phyloP scores from a whole-genome alignment of 2,113 vertebrate species.

The Ceratotherium simum region DNA sequence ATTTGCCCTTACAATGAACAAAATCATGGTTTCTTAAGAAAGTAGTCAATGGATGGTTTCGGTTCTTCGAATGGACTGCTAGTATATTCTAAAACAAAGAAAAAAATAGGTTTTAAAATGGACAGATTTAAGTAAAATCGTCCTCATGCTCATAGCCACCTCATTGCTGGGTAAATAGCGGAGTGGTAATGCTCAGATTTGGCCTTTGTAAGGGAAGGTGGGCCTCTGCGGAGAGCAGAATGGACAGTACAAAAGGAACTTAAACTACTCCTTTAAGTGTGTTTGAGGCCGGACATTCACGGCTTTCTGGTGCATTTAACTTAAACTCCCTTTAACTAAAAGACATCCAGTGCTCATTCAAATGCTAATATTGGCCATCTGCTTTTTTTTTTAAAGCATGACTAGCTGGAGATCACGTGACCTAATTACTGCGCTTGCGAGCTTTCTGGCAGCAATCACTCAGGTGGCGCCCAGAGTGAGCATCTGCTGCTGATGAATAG shows the following conservation, averaged over 20 bases:
- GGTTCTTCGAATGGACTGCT: background rate
- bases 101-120: background rate
- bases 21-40: background rate
- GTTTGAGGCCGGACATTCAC: background rate
- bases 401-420: constrained; percentile 69
- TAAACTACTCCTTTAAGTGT: constrained; percentile 40
- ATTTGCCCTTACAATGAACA: constrained; percentile 25
- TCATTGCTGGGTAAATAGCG: background rate
- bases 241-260: background rate
- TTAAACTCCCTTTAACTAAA: constrained; percentile 4
- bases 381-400: constrained; percentile 61
- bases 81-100: constrained; percentile 24
- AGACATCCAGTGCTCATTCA: constrained; percentile 63
- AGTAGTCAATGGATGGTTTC: background rate
- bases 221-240: background rate
- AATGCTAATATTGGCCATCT: constrained; percentile 81
- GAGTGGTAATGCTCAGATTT: background rate
- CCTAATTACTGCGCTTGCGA: constrained; percentile 77
- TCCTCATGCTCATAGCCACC: background rate
- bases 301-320: background rate
- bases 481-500: constrained; percentile 66
- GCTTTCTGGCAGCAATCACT: constrained; percentile 77
- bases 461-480: constrained; percentile 48
- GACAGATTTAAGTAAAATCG: background rate
- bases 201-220: background rate